These are phyloP conservation scores for Strix aluco DNA, from an alignment of 2,113 vertebrate genomes.

Conservation along the genomic window DNA sequence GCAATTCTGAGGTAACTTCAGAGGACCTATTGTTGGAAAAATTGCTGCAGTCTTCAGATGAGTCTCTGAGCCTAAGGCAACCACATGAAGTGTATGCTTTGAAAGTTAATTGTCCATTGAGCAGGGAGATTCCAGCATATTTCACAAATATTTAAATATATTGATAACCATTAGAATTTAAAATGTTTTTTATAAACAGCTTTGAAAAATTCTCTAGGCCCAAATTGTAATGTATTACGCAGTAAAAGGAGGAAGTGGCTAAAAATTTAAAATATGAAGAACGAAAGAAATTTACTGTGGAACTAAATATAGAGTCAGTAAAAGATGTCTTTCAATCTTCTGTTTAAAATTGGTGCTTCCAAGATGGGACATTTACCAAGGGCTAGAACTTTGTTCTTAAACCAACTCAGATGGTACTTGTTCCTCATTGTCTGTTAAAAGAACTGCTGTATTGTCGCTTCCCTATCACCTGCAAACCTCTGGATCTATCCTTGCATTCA, in stretches of 20 bases:
- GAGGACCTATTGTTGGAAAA: neutral
- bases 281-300: neutral
- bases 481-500: neutral
- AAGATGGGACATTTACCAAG: neutral
- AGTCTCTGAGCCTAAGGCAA: neutral
- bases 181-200: neutral
- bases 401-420: neutral
- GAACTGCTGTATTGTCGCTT: neutral
- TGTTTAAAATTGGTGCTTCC: neutral
- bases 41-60: neutral
- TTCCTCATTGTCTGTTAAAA: neutral
- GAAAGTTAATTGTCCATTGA: neutral
- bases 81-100: neutral
- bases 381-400: neutral
- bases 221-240: neutral
- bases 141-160: neutral
- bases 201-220: neutral
- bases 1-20: neutral
- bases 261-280: neutral
- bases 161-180: neutral
- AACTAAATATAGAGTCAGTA: neutral
- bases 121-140: neutral
- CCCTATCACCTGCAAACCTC: neutral
- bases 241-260: neutral
- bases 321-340: neutral